A percentile compares a stretch with the other conserved stretches of the same genome.
Conservation (phyloP, 2,797 vertebrate species). For the Phrynocephalus vlangalii region DNA sequence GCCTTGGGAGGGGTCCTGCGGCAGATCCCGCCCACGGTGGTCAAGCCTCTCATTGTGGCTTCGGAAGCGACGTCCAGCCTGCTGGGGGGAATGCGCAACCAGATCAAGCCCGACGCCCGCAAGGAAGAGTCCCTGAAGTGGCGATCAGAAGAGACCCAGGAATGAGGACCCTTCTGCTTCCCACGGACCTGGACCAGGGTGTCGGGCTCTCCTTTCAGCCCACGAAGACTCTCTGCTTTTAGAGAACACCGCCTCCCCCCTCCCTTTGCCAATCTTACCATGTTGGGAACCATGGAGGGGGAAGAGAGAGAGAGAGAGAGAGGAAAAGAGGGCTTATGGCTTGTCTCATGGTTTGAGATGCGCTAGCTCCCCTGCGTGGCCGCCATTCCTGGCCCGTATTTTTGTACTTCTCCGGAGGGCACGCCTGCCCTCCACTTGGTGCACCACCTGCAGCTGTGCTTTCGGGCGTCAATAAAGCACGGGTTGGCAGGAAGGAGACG, state of each 20-base stretch:
- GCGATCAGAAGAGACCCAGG: constrained; percentile 88
- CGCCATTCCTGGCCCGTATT: neutral
- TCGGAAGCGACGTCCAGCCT: constrained; percentile 93
- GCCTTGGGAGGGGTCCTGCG: constrained; percentile 92
- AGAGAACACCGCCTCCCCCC: neutral
- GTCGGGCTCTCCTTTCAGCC: neutral
- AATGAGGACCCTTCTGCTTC: constrained; percentile 70
- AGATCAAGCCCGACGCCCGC: constrained; percentile 92
- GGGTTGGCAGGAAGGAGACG: too few relatives aligned
- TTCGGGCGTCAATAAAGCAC: neutral
- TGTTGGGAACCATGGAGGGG: neutral
- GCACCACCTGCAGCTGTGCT: neutral
- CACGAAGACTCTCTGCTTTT: too few relatives aligned
- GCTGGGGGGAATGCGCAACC: constrained; percentile 93
- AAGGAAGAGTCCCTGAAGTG: constrained; percentile 94
- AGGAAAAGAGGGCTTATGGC: neutral
- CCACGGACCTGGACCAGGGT: neutral
- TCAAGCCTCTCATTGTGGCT: constrained; percentile 91
- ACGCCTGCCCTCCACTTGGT: neutral
- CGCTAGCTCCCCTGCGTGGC: fast-evolving
- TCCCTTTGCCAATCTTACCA: neutral
- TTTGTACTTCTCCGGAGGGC: neutral
- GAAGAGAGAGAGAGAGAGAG: fast-evolving
- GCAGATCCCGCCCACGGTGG: constrained; percentile 93
- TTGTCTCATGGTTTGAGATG: neutral